These are phyloP conservation scores for Drosophila ananassae DNA, from an alignment of 1,140 invertebrate species.

Conservation along the genomic window DNA sequence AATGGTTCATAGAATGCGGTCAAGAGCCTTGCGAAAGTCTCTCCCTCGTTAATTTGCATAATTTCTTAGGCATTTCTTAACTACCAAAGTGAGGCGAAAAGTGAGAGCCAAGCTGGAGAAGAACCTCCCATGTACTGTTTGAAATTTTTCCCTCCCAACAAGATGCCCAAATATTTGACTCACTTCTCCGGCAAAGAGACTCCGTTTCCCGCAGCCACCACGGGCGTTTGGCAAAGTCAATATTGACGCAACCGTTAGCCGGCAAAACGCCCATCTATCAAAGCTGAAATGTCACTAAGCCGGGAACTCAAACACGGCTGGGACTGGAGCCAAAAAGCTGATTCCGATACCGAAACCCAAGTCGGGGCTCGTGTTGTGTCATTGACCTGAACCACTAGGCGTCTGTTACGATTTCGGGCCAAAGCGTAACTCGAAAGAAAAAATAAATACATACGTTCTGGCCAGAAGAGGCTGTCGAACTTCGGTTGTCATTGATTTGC, in stretches of 20 bases:
- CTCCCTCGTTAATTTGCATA: constrained; percentile 57
- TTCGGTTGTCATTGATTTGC: constrained; percentile 55
- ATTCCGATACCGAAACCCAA: constrained; percentile 10
- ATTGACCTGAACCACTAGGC: constrained; percentile 55
- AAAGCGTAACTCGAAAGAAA: constrained; percentile 29
- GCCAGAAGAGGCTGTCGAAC: constrained; percentile 27
- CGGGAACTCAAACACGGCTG: constrained; percentile 22
- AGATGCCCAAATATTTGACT: constrained; percentile 64
- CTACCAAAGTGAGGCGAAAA: constrained; percentile 44
- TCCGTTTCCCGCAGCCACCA: constrained; percentile 3
- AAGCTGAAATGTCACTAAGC: constrained; percentile 68
- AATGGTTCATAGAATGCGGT: constrained; percentile 58
- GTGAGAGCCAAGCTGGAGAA: constrained; percentile 66
- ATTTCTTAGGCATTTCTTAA: constrained; percentile 32
- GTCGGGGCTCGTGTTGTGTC: constrained; percentile 46
- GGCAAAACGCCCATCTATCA: constrained; percentile 62
- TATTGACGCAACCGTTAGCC: constrained; percentile 74
- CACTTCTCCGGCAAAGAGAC: constrained; percentile 20
- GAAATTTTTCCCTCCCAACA: constrained; percentile 31
- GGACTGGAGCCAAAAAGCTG: constrained; percentile 10
- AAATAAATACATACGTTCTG: constrained; percentile 7
- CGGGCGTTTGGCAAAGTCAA: constrained; percentile 65
- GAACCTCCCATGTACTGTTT: constrained; percentile 1
- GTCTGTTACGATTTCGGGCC: constrained; percentile 45
- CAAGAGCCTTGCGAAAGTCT: constrained; percentile 58